Evolutionary conservation across 2,888 invertebrate genomes (phyloP), one percentile per base, ranked within the genome.

Genomic region (Azorinus chamasolen): DNA sequence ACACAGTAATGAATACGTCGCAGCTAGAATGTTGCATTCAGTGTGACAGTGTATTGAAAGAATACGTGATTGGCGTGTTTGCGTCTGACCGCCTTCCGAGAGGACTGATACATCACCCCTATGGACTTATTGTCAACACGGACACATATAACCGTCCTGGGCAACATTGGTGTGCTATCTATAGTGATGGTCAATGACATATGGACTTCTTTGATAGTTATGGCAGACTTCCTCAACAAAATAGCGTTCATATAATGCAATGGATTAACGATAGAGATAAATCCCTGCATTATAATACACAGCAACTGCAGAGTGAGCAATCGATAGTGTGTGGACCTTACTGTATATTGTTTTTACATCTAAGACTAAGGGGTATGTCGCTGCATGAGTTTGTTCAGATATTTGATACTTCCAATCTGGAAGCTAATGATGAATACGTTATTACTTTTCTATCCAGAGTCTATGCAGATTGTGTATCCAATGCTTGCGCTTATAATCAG

Each of bases 1-100:
- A 66, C 72, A 18, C 1, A n/a, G 18, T 32, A 45, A 72, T 72
- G 72, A 32, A 72, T 43, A 65, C 70, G 12, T 59, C 70, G 6
- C 70, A 76, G 48, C 55, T 76, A 37, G 8, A 55, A 22, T 72
- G 77, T 46, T 43, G 27, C 14, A 58, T 77, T 10, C 6, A 50
- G 1, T 77, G 71, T 20, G 63, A 77, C 43, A 14, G 22, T 2
- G 43, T 63, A 10, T 48, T 77, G 25, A 53, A 43, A 2, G 10
- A 24, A 46, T 32, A 32, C 14, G 45, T 72, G 0, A 39, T 64
- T 16, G 75, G 70, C n/a, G 70, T 75, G 0, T 75, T 48, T 45
- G 64, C 69, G 8, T 53, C 75, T 1, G 65, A 75, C n/a, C 20
- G 53, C 22, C 59, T 75, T 16, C 57, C 51, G 6, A 37, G 39